These are phyloP conservation scores for Camelus dromedarius DNA, from an alignment of 2,113 vertebrate species.

Conservation along the genomic window DNA sequence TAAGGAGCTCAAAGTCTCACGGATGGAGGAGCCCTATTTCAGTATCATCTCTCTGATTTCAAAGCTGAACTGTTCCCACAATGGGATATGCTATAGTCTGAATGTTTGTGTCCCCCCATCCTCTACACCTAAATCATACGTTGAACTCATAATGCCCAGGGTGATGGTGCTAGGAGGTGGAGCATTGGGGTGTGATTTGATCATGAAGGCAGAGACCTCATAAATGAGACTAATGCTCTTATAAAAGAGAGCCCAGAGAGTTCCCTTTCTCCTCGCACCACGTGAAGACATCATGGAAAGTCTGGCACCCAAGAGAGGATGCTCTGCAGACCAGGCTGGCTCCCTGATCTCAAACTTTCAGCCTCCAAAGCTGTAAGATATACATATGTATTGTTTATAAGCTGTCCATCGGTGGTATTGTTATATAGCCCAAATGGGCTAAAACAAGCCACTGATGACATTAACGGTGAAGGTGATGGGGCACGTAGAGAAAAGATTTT, in stretches of 20 bases:
- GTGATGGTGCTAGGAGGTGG: background rate
- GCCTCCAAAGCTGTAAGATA: background rate
- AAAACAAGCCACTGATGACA: background rate
- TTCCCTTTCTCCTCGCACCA: background rate
- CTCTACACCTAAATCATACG: background rate
- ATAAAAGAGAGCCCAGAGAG: background rate
- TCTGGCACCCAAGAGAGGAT: background rate
- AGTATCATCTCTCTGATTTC: background rate
- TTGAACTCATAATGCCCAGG: background rate
- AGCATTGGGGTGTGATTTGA: background rate
- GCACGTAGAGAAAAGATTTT: background rate
- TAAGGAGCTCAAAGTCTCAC: background rate
- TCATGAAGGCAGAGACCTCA: background rate
- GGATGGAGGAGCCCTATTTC: background rate
- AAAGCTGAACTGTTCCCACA: background rate
- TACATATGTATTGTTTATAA: background rate
- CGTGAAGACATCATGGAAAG: background rate
- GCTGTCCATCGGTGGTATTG: background rate
- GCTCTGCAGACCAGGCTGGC: background rate
- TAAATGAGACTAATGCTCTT: background rate
- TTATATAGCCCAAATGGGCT: background rate
- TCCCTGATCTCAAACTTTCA: background rate
- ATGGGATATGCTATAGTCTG: background rate
- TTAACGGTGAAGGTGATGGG: background rate
- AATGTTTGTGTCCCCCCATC: background rate